Base-by-base conservation (phyloP, 2,888 invertebrate genomes). In the Folsomia candida region DNA sequence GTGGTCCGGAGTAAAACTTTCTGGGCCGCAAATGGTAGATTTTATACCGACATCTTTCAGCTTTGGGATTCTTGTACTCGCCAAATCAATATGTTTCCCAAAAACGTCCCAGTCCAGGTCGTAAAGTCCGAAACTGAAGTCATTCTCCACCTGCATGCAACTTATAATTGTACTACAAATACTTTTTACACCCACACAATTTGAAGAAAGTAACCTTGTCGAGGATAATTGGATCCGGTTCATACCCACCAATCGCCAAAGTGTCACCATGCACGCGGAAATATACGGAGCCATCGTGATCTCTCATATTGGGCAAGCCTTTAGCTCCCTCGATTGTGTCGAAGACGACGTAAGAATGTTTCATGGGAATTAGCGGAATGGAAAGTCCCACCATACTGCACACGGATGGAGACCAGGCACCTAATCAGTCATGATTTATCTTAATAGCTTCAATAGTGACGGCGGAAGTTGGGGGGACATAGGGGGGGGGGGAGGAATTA, bases 1-100 rank as follows among this genome's bases (percentile, higher is more conserved):
- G 81, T 94, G 94, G 82, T 96, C 95, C 0, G 94, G 93, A 0
- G 95, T 95, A 82, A 95, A 96, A 1, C 92, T 91, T 82, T 96
- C 94, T 0, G 94, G 93, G 0, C 95, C 95, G 81, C 93, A 95
- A 1, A 94, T 89, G 0, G 93, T 93, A 51, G 91, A 90, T 82
- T 91, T 93, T 24, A 95, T 88, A 2, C 94, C 94, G 4, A 89
- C 87, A 6, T 86, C 86, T 29, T 87, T 88, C 74, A 94, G 87
- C 73, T 87, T 86, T 0, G 95, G 94, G 71, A 92, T 89, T 11
- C 95, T 82, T 66, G 89, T 87, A 0, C 88, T 84, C 0, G 93
- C 92, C n/a, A 82, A 83, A 60, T 82, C 80, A 81, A 93, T 87
- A 81, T 94, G 92, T 0, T 88, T 85, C 27, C 90, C 89, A 81